Evolutionary conservation across 2,113 vertebrate species (phyloP).

Genomic region (Seriola quinqueradiata): DNA sequence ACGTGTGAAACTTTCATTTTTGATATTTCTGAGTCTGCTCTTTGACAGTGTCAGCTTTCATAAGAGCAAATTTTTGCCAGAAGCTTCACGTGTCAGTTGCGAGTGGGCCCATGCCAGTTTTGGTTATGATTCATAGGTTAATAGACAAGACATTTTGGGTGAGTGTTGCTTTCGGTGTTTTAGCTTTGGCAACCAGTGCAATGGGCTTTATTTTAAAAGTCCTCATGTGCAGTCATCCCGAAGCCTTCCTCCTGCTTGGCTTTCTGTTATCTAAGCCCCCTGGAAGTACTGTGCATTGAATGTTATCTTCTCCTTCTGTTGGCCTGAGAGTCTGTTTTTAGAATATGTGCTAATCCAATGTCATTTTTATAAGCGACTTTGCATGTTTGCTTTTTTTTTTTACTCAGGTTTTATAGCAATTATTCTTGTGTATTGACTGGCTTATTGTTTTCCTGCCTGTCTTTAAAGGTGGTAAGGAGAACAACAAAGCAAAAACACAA

Average conservation of each 20-base stretch:
- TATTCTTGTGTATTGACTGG: neutral
- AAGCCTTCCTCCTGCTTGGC: constrained; percentile 52
- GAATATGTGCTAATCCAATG: constrained; percentile 1
- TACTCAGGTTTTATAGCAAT: neutral
- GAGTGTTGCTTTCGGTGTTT: constrained; percentile 75
- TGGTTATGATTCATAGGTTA: constrained; percentile 81
- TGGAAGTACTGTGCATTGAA: constrained; percentile 49
- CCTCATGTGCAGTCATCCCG: constrained; percentile 68
- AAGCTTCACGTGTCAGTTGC: constrained; percentile 74
- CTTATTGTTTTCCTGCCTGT: neutral
- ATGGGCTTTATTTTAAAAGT: constrained; percentile 71
- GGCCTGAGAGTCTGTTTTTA: constrained; percentile 31
- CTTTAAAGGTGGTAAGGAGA: neutral
- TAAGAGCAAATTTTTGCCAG: constrained; percentile 71
- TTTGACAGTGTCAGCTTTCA: constrained; percentile 71
- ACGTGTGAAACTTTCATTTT: constrained; percentile 48
- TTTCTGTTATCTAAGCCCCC: constrained; percentile 60
- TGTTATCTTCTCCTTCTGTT: constrained; percentile 48
- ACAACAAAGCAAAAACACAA: neutral
- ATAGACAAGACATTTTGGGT: constrained; percentile 76
- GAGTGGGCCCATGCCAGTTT: constrained; percentile 71
- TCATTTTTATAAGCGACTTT: neutral
- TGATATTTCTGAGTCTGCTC: constrained; percentile 47
- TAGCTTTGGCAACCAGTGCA: constrained; percentile 67
- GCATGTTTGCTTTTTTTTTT: neutral